Conservation (phyloP, 2,113 vertebrate species). For the Lepus timidus region DNA sequence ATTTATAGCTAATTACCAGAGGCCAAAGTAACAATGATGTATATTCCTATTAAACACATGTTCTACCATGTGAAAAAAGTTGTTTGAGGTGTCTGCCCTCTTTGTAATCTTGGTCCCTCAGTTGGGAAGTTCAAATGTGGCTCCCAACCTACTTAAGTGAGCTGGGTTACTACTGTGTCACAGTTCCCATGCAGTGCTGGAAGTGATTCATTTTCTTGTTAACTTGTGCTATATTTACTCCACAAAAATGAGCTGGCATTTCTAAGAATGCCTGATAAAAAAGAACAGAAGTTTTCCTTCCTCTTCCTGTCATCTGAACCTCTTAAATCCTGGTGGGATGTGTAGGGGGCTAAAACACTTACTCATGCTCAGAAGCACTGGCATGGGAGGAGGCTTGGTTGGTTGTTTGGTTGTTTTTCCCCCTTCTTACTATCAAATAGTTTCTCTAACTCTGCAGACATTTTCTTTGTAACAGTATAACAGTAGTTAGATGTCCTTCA, state of each 20-base stretch:
- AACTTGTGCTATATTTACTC: slow-evolving; percentile 78
- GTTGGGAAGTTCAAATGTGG: not conserved
- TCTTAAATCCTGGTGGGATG: slow-evolving; percentile 55
- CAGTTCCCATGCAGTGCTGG: slow-evolving; percentile 55
- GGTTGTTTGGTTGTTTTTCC: not conserved
- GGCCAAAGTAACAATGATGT: not conserved
- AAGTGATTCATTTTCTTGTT: slow-evolving; percentile 83
- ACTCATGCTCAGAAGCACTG: not conserved
- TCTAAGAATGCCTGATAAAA: slow-evolving; percentile 79
- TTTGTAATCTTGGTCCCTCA: not conserved
- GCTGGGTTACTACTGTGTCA: slow-evolving; percentile 63
- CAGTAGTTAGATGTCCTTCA: not conserved
- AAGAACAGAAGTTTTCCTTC: slow-evolving; percentile 69
- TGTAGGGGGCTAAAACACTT: slow-evolving; percentile 2
- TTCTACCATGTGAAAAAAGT: not conserved
- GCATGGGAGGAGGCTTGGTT: not conserved
- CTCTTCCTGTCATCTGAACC: slow-evolving; percentile 75
- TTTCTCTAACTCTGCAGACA: slow-evolving; percentile 19
- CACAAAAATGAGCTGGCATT: slow-evolving; percentile 78
- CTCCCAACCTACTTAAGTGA: slow-evolving; percentile 56
- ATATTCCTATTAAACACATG: not conserved
- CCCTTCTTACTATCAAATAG: not conserved
- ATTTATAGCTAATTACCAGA: not conserved
- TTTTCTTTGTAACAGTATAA: slow-evolving; percentile 43
- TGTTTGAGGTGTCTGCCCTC: not conserved